Percentiles rank a stretch among this genome's conserved stretches.
Evolutionary conservation across 2,888 invertebrate species (phyloP).

Genomic region (Boloria selene): DNA sequence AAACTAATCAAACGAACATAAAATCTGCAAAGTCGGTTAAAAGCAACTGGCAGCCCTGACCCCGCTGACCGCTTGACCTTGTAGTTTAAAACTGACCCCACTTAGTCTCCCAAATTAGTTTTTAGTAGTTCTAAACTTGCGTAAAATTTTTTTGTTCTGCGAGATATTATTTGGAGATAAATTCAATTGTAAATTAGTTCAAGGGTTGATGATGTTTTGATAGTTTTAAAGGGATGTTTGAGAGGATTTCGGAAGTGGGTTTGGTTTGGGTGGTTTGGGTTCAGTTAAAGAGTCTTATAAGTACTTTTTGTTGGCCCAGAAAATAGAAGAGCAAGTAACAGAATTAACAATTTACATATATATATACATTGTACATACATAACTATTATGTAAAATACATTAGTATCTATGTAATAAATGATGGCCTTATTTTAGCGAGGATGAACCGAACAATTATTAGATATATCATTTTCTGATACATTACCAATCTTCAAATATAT

Average conservation of each 20-base stretch:
- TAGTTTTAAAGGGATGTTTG: constrained; percentile 1
- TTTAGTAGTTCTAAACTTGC: constrained; percentile 35
- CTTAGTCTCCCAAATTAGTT: constrained; percentile 40
- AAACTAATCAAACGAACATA: neutral
- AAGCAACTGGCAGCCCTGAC: constrained; percentile 6
- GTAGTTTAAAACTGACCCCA: constrained; percentile 33
- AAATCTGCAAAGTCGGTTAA: neutral
- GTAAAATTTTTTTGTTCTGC: constrained; percentile 14
- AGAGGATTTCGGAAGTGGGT: constrained; percentile 5
- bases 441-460: too few species aligned
- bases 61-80: constrained; percentile 33
- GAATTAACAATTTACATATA: too few species aligned
- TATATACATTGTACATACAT: too few species aligned
- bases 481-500: too few species aligned
- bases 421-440: too few species aligned
- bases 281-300: neutral
- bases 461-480: too few species aligned
- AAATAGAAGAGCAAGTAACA: too few species aligned
- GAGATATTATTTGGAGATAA: constrained; percentile 28
- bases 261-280: neutral
- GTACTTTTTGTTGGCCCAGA: too few species aligned
- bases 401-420: too few species aligned
- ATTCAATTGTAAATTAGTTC: constrained; percentile 14
- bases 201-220: constrained; percentile 18
- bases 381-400: too few species aligned